Percentiles rank a stretch among this genome's conserved stretches.
Evolutionary conservation across 2,797 vertebrate genomes (phyloP).

Genomic region (Enteromius fasciolatus): DNA sequence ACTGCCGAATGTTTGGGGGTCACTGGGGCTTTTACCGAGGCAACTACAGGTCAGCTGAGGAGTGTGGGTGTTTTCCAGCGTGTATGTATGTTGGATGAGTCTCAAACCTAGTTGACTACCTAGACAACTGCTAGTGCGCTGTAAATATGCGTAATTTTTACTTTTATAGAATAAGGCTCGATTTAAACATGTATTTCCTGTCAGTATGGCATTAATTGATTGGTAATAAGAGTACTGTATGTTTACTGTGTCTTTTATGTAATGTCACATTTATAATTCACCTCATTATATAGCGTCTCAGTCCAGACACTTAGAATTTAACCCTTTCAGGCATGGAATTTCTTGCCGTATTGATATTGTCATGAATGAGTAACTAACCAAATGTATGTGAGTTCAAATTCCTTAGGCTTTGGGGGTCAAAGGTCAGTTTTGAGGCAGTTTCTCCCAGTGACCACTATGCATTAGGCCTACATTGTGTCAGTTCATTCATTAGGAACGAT

Average conservation of each 20-base stretch:
- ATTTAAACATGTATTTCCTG: background rate
- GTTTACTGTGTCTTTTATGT: background rate
- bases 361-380: conserved; percentile 22
- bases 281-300: background rate
- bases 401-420: conserved; percentile 17
- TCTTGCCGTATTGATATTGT: background rate
- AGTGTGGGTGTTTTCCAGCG: conserved; percentile 21
- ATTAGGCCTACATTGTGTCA: background rate
- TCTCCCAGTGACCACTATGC: background rate
- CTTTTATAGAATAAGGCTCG: background rate
- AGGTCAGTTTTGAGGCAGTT: conserved; percentile 5
- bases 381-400: conserved; percentile 24
- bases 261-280: background rate
- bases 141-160: background rate
- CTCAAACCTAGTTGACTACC: background rate
- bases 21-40: background rate
- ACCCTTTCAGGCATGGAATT: background rate
- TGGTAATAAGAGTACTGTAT: background rate
- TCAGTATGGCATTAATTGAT: background rate
- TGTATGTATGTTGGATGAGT: background rate
- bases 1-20: background rate
- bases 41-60: conserved; percentile 33
- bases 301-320: background rate
- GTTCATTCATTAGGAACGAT: background rate
- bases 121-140: background rate